Conservation (phyloP, 1,140 invertebrate species). For the Pectinophora gossypiella region DNA sequence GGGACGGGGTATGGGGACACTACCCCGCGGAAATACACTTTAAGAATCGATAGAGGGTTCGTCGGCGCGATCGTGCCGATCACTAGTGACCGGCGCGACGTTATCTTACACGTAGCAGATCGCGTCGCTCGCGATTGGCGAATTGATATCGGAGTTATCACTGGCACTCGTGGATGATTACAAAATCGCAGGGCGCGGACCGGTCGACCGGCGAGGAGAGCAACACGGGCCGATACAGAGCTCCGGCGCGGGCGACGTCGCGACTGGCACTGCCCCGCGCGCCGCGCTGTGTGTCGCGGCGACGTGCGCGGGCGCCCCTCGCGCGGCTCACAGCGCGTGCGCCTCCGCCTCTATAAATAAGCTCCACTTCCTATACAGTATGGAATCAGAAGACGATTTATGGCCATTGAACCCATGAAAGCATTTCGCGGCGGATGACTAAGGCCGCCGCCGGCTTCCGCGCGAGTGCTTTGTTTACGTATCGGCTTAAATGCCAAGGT, state of each 20-base stretch:
- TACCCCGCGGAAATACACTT: slow-evolving; percentile 52
- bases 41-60: no score
- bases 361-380: slow-evolving; percentile 59
- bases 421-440: slow-evolving; percentile 45
- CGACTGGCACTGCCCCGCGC: slow-evolving; percentile 30
- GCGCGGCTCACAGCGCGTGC: slow-evolving; percentile 22
- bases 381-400: slow-evolving; percentile 62
- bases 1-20: slow-evolving; percentile 41
- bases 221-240: slow-evolving; percentile 16
- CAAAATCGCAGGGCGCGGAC: slow-evolving; percentile 29
- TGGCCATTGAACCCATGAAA: slow-evolving; percentile 66
- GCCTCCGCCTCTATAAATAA: slow-evolving; percentile 61
- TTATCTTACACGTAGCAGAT: slow-evolving; percentile 33
- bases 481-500: slow-evolving; percentile 6
- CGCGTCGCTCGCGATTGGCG: slow-evolving; percentile 50
- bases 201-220: slow-evolving; percentile 23
- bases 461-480: neutral
- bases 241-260: slow-evolving; percentile 34
- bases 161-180: slow-evolving; percentile 46
- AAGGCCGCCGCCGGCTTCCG: slow-evolving; percentile 9
- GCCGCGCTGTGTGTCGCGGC: slow-evolving; percentile 24
- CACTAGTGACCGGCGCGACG: slow-evolving; percentile 33
- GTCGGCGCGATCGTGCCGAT: slow-evolving; percentile 34
- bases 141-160: slow-evolving; percentile 54
- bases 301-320: slow-evolving; percentile 12